Base-by-base conservation (phyloP, 2,888 invertebrate genomes). In the Apomyelois bistriatella region DNA sequence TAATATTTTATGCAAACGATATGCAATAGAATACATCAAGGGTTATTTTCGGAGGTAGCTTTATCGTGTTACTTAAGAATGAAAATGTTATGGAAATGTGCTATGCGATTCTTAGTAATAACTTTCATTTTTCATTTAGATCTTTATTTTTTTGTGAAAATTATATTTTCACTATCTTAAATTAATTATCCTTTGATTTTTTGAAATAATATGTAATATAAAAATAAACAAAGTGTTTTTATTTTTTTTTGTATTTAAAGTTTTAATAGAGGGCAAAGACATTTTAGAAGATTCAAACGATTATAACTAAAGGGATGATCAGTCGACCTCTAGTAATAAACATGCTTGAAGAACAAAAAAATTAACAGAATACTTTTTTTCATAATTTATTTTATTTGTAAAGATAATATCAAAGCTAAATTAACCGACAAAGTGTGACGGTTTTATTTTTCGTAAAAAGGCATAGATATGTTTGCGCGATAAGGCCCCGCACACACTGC, bases 1-100 rank as follows among this genome's bases (percentile, higher is more conserved):
- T 71, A 69, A 81, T 82, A 81, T 76, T 77, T 83, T 76, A 79
- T 71, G 74, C 62, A 74, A 75, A 75, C 69, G 65, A 56, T 63
- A 57, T 53, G 58, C 58, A 58, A 57, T 58, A 57, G 54, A 53
- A 52, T 50, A 55, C 48, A 55, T 52, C 54, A 46, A 42, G 46
- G 43, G 52, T 53, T 52, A 50, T 43, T 52, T 53, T 52, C 16
- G 35, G 43, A 10, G 48, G 52, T 13, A 46, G 10, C 52, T 49
- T 50, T 48, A 51, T 51, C 36, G 28, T 22, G 43, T 43, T 37
- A 48, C 35, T 50, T 52, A 16, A 32, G 6, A 40, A 16, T 28
- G 32, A 41, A 52, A 52, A 43, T 43, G 48, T 35, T 46, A 32
- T 32, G 46, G 35, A 46, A 32, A 55, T 49, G 47, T 30, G 49